Conservation (phyloP, 64 coral and sea anemone species). For the Dendronephthya gigantea region DNA sequence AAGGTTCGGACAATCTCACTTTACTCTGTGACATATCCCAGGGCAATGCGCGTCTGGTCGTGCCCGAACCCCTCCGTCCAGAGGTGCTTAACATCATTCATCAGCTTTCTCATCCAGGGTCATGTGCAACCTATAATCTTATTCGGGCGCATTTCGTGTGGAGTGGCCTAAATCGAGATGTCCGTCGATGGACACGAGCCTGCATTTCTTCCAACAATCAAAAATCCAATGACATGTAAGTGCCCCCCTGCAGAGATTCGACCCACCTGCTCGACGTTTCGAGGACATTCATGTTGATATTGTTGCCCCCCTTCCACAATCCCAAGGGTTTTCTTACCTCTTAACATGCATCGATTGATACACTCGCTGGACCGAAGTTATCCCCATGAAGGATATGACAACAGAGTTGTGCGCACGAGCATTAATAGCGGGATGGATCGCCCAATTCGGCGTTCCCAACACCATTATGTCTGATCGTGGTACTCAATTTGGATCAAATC, state of each 20-base stretch:
- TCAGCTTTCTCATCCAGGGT: background rate
- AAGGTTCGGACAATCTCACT: background rate
- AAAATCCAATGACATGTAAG: slow-evolving; percentile 10
- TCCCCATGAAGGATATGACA: slow-evolving; percentile 11
- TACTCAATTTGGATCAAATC: slow-evolving; percentile 1
- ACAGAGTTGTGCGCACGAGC: slow-evolving; percentile 6
- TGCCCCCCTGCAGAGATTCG: background rate
- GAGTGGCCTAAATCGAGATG: slow-evolving; percentile 1
- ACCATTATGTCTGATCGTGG: slow-evolving; percentile 37
- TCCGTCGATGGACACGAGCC: background rate
- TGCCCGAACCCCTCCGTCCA: background rate
- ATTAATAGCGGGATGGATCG: slow-evolving; percentile 9
- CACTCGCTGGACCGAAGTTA: slow-evolving; percentile 44
- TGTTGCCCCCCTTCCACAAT: slow-evolving; percentile 29
- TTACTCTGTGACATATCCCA: slow-evolving; percentile 15
- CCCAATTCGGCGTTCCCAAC: slow-evolving; percentile 13
- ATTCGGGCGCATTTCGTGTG: background rate
- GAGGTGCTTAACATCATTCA: background rate
- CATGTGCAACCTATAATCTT: background rate
- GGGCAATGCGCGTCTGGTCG: background rate
- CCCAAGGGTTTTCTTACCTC: slow-evolving; percentile 23
- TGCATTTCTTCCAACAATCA: background rate
- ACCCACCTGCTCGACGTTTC: slow-evolving; percentile 7
- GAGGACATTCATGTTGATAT: slow-evolving; percentile 31
- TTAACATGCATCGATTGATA: slow-evolving; percentile 33